Conservation (phyloP, 2,888 invertebrate species). For the Drepana falcataria region DNA sequence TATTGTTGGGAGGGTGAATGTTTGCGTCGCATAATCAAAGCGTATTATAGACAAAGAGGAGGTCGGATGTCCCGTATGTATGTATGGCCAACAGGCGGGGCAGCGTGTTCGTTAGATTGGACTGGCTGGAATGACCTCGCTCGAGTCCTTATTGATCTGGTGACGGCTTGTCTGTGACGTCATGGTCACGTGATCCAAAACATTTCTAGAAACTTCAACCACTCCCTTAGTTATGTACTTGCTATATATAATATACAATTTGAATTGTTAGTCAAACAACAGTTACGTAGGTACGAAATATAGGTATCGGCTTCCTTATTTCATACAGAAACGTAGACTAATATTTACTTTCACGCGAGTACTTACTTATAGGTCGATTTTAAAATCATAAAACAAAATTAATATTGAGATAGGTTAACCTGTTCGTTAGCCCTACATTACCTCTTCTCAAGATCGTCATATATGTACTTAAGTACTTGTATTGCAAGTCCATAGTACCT, state of each 20-base stretch:
- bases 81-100: slow-evolving; percentile 2
- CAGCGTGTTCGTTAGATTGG: slow-evolving; percentile 8
- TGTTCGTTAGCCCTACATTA: no score
- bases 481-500: no score
- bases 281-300: no score
- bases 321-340: no score
- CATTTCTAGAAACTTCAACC: slow-evolving; percentile 20
- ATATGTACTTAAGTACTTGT: no score
- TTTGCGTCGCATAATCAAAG: slow-evolving; percentile 11
- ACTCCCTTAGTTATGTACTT: background rate
- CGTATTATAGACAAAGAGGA: slow-evolving; percentile 1
- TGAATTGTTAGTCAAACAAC: no score
- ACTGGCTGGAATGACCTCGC: slow-evolving; percentile 61
- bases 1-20: slow-evolving; percentile 4
- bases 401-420: no score
- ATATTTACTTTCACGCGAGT: no score
- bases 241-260: background rate
- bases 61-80: background rate
- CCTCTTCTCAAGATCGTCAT: no score
- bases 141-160: slow-evolving; percentile 70
- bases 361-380: no score
- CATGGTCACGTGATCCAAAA: slow-evolving; percentile 41
- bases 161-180: slow-evolving; percentile 59
- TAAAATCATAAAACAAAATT: no score
- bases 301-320: no score